phyloP scores from a whole-genome alignment of 2,797 vertebrate species.

The Rhinichthys osculus region DNA sequence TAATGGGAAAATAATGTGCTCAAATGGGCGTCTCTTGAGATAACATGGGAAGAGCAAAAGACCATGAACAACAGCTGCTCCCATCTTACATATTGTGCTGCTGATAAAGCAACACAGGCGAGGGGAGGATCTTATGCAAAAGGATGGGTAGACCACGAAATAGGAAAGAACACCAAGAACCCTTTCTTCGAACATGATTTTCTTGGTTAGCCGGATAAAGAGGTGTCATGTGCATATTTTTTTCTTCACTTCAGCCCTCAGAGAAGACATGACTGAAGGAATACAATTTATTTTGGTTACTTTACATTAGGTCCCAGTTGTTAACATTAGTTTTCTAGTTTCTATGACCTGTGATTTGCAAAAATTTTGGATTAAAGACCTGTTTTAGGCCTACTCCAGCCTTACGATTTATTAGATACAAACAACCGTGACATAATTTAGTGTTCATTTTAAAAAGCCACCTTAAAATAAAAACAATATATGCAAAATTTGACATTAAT shows the following conservation, averaged over 20 bases:
- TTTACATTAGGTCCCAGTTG: neutral
- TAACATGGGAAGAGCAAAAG: conserved; percentile 55
- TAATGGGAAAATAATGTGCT: conserved; percentile 63
- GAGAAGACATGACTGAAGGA: neutral
- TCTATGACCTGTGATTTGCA: too few relatives aligned
- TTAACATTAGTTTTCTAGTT: neutral
- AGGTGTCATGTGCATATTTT: neutral
- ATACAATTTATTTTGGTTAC: neutral
- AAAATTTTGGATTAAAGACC: too few relatives aligned
- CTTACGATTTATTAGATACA: too few relatives aligned
- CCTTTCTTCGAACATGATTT: neutral
- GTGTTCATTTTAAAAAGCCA: neutral
- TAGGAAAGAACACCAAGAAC: neutral
- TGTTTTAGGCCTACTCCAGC: too few relatives aligned
- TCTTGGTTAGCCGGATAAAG: conserved; percentile 9
- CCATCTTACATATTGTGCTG: conserved; percentile 54
- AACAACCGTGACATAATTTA: too few relatives aligned
- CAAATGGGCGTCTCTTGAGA: conserved; percentile 47
- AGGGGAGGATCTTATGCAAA: conserved; percentile 43
- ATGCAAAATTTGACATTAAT: too few relatives aligned
- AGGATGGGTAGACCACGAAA: conserved; percentile 44
- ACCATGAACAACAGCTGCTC: conserved; percentile 64
- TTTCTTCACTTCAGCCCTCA: neutral
- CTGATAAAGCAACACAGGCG: conserved; percentile 41
- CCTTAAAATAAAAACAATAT: neutral